Base-by-base conservation (phyloP, 2,888 invertebrate genomes). In the Andrena trimmerana region DNA sequence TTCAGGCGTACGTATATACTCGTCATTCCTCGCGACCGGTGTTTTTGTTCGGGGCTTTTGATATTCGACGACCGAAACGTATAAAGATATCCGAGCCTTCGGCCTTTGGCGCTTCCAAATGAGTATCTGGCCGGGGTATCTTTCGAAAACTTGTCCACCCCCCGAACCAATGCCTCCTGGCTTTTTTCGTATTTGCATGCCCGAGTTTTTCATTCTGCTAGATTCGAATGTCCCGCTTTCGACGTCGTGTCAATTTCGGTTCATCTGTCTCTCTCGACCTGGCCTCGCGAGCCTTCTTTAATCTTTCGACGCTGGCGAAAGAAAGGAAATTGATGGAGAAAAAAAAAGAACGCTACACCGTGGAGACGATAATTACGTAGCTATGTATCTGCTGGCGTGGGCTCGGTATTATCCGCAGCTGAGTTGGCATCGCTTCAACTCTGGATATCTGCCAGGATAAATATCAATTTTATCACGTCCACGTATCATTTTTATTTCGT, bases 391-490 rank as follows among this genome's bases (percentile, higher is more conserved):
- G 50, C 24, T 57, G 31, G 20, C 50, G 54, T 50, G 65, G 69
- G 69, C 31, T 65, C 36, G 54, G 81, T 72, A 81, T 87, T 81
- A 78, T 83, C 75, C 81, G 80, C 60, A 73, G 62, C 74, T 80
- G 70, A 76, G 82, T 86, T 89, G 88, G 88, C 86, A 85, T 66
- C 85, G 87, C 88, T 84, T 88, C 89, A 82, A 85, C 66, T 65
- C 80, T 92, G 92, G 91, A 91, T 74, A 68, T 42, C 66, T 68
- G 91, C 91, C 92, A 92, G 87, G 86, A 88, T 88, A 91, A 92
- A 91, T 91, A 90, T 91, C 88, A 89, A 91, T 90, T 91, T 91
- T 87, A 87, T 85, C 88, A 90, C 87, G 83, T 88, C 75, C 84
- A 54, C 77, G 77, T 71, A 86, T 88, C 86, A 84, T 84, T 87